Evolutionary conservation across 2,888 invertebrate species (phyloP).

Genomic region (Cantharis rufa): DNA sequence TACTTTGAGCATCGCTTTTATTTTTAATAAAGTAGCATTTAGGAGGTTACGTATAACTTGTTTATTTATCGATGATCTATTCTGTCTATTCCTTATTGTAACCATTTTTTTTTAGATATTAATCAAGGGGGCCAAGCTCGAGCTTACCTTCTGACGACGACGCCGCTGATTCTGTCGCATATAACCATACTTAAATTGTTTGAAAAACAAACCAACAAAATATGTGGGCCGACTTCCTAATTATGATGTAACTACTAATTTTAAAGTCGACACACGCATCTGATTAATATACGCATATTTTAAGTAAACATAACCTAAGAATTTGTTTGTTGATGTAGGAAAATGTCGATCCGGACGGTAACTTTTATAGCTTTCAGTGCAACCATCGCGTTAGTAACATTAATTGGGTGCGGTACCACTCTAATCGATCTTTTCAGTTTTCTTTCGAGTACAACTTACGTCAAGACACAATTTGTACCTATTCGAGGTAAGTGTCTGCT

Average conservation of each 20-base stretch:
- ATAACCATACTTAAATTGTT: too few species aligned
- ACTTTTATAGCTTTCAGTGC: neutral
- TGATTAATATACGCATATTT: neutral
- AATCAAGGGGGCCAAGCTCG: too few species aligned
- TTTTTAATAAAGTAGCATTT: conserved; percentile 27
- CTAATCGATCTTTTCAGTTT: neutral
- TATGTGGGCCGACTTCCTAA: too few species aligned
- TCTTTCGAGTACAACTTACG: neutral
- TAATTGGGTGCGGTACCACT: neutral
- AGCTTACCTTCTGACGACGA: too few species aligned
- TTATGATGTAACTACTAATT: neutral
- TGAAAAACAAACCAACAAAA: too few species aligned
- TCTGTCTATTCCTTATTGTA: too few species aligned
- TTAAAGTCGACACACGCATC: neutral
- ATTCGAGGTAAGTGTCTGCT: neutral
- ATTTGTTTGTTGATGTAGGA: neutral
- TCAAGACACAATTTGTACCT: neutral
- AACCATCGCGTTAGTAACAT: neutral
- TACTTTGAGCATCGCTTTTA: conserved; percentile 25
- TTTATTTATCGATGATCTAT: neutral
- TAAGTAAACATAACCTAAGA: neutral
- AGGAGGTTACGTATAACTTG: neutral
- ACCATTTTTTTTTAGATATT: too few species aligned
- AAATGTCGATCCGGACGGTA: neutral
- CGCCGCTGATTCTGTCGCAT: too few species aligned